phyloP scores from a whole-genome alignment of 2,797 vertebrate species.

The Oryzias sinensis region DNA sequence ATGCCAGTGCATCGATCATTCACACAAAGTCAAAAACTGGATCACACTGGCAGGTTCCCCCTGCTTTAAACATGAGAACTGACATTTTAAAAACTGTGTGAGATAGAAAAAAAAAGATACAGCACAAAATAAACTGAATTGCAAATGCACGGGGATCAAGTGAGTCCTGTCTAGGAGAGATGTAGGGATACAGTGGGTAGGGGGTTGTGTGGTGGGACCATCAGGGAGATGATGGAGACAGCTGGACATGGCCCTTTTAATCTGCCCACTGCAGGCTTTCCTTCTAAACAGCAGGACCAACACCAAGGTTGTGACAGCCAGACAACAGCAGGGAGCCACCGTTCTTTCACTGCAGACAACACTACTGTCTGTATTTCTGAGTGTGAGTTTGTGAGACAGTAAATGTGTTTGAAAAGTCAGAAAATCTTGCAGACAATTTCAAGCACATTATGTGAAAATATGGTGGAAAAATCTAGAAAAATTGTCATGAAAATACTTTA shows the following conservation, averaged over 20 bases:
- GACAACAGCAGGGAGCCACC: conserved; percentile 53
- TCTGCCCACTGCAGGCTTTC: conserved; percentile 64
- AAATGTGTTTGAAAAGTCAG: conserved; percentile 4
- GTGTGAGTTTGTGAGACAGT: neutral
- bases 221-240: conserved; percentile 63
- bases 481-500: too few relatives aligned
- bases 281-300: conserved; percentile 54
- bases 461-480: too few relatives aligned
- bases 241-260: conserved; percentile 69
- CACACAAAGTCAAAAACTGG: conserved; percentile 68
- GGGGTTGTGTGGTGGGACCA: conserved; percentile 43
- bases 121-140: conserved; percentile 27
- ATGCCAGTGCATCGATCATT: conserved; percentile 70
- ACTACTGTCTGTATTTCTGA: conserved; percentile 7
- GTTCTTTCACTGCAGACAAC: conserved; percentile 35
- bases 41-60: conserved; percentile 56
- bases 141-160: conserved; percentile 38
- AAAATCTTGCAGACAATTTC: too few relatives aligned
- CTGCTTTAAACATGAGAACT: conserved; percentile 53
- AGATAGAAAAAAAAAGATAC: conserved; percentile 31
- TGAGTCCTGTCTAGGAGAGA: conserved; percentile 29
- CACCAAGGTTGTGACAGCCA: conserved; percentile 59
- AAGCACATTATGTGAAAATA: too few relatives aligned
- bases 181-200: conserved; percentile 18
- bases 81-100: conserved; percentile 40